These are phyloP conservation scores for Coptodon bakossiorum DNA, from an alignment of 2,113 vertebrate species.

Conservation along the genomic window DNA sequence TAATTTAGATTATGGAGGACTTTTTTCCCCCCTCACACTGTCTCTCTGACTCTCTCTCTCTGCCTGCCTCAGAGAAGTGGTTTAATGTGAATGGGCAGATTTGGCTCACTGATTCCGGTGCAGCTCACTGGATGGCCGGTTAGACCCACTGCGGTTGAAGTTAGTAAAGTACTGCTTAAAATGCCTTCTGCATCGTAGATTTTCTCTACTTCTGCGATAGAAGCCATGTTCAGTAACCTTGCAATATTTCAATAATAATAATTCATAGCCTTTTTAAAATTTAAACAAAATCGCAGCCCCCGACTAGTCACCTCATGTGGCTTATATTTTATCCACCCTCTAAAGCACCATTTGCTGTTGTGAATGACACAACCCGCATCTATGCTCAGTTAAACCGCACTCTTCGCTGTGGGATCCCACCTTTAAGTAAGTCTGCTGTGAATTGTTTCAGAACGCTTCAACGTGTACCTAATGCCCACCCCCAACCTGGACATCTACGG, in stretches of 20 bases:
- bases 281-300: neutral
- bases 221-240: neutral
- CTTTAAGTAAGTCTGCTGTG: neutral
- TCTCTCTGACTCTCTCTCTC: neutral
- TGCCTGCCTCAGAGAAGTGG: constrained; percentile 11
- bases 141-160: neutral
- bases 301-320: neutral
- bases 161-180: neutral
- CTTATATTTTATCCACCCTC: neutral
- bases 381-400: neutral
- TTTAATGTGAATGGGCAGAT: constrained; percentile 6
- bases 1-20: constrained; percentile 61
- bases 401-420: neutral
- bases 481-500: constrained; percentile 99
- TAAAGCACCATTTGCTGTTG: neutral
- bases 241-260: neutral
- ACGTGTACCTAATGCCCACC: constrained; percentile 97
- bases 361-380: neutral
- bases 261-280: neutral
- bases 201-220: neutral
- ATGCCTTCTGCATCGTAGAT: neutral
- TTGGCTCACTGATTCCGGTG: neutral
- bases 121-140: neutral
- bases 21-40: neutral
- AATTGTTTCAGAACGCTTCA: constrained; percentile 86